Evolutionary conservation across 2,113 vertebrate species (phyloP).

Genomic region (Lathamus discolor): DNA sequence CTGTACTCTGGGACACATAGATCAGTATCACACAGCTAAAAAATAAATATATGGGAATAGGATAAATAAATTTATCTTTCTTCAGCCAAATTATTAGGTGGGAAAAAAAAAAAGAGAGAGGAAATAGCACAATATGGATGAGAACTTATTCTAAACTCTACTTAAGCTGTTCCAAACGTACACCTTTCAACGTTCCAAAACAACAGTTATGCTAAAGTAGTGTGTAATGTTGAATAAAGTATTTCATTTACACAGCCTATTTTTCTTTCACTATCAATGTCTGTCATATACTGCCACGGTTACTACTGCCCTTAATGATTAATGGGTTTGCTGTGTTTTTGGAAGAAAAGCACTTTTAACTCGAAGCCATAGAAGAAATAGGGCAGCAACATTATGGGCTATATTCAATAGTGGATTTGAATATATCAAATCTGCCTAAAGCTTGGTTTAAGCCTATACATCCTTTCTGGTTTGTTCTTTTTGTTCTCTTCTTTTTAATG

Average conservation of each 20-base stretch:
- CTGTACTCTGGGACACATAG: neutral
- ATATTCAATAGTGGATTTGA: neutral
- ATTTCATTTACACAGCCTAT: neutral
- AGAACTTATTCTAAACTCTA: neutral
- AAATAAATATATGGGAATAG: neutral
- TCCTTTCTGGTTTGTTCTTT: neutral
- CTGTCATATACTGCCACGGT: neutral
- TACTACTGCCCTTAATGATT: neutral
- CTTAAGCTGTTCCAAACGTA: neutral
- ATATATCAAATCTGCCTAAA: neutral
- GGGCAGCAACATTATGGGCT: neutral
- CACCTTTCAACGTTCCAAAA: neutral
- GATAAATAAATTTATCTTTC: neutral
- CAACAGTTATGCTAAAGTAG: neutral
- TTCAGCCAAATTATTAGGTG: neutral
- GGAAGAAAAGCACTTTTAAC: neutral
- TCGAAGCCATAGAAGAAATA: neutral
- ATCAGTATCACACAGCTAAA: neutral
- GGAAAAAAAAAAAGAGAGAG: neutral
- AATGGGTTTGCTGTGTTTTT: neutral
- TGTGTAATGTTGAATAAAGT: neutral
- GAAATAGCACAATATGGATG: neutral
- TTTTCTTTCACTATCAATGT: neutral
- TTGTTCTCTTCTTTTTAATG: neutral
- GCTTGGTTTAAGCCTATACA: neutral